Percentiles rank a stretch among this genome's conserved stretches.
These are phyloP conservation scores for Octomys mimax DNA, from an alignment of 2,797 vertebrate species.

Conservation along the genomic window DNA sequence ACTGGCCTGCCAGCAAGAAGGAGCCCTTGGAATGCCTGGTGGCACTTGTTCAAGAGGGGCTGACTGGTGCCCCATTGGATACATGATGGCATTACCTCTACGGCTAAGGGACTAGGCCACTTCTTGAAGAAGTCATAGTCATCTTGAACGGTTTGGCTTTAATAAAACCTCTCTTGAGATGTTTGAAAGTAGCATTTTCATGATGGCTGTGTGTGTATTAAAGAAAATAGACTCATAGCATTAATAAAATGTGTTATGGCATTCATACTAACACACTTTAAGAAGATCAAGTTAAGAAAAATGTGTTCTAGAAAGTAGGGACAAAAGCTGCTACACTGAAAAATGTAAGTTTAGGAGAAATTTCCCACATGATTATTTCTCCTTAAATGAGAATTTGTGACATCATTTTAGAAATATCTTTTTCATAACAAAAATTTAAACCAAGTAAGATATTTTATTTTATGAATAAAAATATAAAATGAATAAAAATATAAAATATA, in stretches of 20 bases:
- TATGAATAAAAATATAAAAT: too few relatives aligned
- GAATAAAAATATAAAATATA: too few relatives aligned
- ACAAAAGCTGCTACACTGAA: not conserved
- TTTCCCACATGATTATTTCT: conserved; percentile 46
- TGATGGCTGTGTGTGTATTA: not conserved
- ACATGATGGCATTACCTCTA: conserved; percentile 48
- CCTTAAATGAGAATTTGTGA: not conserved
- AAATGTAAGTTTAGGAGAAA: not conserved
- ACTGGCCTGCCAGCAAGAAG: conserved; percentile 60
- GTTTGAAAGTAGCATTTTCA: conserved; percentile 37
- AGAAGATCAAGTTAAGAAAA: conserved; percentile 30
- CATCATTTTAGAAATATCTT: conserved; percentile 51
- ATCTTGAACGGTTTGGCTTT: conserved; percentile 53
- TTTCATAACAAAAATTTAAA: conserved; percentile 42
- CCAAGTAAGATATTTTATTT: conserved; percentile 28
- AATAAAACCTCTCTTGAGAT: conserved; percentile 49
- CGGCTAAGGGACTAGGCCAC: conserved; percentile 69
- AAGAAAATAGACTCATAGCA: not conserved
- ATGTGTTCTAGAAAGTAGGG: not conserved
- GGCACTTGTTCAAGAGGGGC: conserved; percentile 81
- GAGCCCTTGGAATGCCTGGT: conserved; percentile 79
- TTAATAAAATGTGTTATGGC: not conserved
- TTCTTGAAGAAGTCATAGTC: conserved; percentile 24
- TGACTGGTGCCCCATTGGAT: conserved; percentile 39
- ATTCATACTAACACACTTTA: conserved; percentile 5